A percentile compares a stretch with the other conserved stretches of the same genome.
Evolutionary conservation across 2,113 vertebrate genomes (phyloP).

Genomic region (Periophthalmus modestus): DNA sequence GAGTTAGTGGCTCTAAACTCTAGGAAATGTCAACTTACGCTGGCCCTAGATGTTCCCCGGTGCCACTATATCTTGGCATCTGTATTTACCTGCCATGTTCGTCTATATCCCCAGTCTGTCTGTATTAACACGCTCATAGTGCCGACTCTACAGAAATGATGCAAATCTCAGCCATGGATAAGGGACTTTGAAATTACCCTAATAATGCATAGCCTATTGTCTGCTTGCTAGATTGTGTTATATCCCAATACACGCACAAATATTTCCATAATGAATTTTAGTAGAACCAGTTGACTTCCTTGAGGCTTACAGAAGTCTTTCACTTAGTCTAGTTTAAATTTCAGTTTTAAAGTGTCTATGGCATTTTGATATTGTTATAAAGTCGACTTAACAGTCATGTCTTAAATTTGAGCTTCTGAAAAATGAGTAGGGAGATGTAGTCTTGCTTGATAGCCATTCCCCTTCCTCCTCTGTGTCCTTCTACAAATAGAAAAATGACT

Average conservation of each 20-base stretch:
- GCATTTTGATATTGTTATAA: conserved; percentile 45
- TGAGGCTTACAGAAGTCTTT: conserved; percentile 63
- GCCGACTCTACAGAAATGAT: conserved; percentile 65
- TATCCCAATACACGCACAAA: conserved; percentile 57
- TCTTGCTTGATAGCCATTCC: conserved; percentile 61
- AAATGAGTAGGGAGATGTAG: conserved; percentile 60
- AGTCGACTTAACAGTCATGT: conserved; percentile 56
- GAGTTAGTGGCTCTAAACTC: conserved; percentile 69
- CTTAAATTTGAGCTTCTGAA: conserved; percentile 72
- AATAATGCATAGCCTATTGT: conserved; percentile 59
- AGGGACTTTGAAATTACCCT: conserved; percentile 83
- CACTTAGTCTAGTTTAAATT: conserved; percentile 59
- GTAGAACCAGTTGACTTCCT: conserved; percentile 58
- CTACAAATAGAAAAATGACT: conserved; percentile 70
- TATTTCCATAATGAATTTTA: conserved; percentile 63
- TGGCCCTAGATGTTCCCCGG: conserved; percentile 81
- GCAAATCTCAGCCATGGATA: conserved; percentile 77
- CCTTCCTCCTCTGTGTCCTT: conserved; percentile 58
- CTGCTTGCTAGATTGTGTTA: conserved; percentile 61
- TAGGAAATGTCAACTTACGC: conserved; percentile 82
- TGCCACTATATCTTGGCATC: conserved; percentile 85
- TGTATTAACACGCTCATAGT: conserved; percentile 65
- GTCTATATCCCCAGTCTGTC: conserved; percentile 68
- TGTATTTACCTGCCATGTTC: conserved; percentile 78
- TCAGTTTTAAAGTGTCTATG: conserved; percentile 40